Conservation (phyloP, 2,797 vertebrate genomes). For the Neostethus bicornis region DNA sequence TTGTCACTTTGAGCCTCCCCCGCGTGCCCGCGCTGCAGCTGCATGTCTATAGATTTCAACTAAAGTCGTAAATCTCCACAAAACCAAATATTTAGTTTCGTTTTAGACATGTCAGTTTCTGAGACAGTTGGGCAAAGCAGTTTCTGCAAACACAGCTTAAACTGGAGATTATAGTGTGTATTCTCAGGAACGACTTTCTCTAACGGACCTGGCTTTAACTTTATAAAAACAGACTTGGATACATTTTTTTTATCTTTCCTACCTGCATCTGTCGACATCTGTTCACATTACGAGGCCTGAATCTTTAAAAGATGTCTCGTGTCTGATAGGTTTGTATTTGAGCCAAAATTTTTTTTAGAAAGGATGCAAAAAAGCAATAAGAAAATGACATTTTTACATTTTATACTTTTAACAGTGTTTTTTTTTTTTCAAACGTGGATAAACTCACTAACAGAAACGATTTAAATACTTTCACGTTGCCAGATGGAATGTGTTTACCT, state of each 20-base stretch:
- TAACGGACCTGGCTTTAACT: background rate
- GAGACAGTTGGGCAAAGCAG: slow-evolving; percentile 5
- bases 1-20: slow-evolving; percentile 1
- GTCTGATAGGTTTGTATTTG: background rate
- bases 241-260: background rate
- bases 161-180: slow-evolving; percentile 16
- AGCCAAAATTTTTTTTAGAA: slow-evolving; percentile 29
- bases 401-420: background rate
- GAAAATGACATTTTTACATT: too few species aligned
- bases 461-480: background rate
- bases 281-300: background rate
- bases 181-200: background rate
- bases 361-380: too few species aligned
- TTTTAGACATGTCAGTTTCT: slow-evolving; percentile 11
- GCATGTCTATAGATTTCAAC: background rate
- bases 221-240: background rate
- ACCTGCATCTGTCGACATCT: background rate
- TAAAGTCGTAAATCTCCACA: slow-evolving; percentile 13
- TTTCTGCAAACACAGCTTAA: slow-evolving; percentile 1
- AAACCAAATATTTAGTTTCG: slow-evolving; percentile 12
- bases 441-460: background rate
- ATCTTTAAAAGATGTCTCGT: slow-evolving; percentile 6
- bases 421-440: background rate
- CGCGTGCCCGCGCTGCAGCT: background rate
- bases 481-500: background rate